Evolutionary conservation across 1,140 invertebrate species (phyloP).

Genomic region (Palaemon carinicauda): DNA sequence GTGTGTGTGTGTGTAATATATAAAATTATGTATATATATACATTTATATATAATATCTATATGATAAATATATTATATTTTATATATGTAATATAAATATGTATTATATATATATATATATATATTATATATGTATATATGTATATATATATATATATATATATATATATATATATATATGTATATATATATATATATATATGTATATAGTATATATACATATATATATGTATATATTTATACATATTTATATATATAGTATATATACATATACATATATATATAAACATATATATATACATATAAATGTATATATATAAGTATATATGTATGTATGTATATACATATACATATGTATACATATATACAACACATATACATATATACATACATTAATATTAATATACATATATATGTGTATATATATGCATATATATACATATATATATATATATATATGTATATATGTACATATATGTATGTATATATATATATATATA

Average conservation of each 20-base stretch:
- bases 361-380: not conserved
- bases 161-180: constrained; percentile 7
- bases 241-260: constrained; percentile 10
- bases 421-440: not conserved
- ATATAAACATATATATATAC: not conserved
- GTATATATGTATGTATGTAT: constrained; percentile 7
- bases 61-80: constrained; percentile 9
- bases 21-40: not conserved
- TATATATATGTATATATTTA: constrained; percentile 13
- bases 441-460: constrained; percentile 21
- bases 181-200: constrained; percentile 13
- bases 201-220: too few relatives aligned
- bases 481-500: not conserved
- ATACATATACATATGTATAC: constrained; percentile 11
- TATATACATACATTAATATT: not conserved
- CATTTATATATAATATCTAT: not conserved
- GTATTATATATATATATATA: constrained; percentile 18
- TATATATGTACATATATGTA: constrained; percentile 11
- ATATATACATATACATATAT: not conserved
- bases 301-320: constrained; percentile 1
- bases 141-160: not conserved
- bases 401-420: not conserved
- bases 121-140: not conserved
- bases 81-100: constrained; percentile 16
- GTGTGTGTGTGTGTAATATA: not conserved